These are phyloP conservation scores for Prunella strophiata DNA, from an alignment of 2,797 vertebrate genomes.

Conservation along the genomic window DNA sequence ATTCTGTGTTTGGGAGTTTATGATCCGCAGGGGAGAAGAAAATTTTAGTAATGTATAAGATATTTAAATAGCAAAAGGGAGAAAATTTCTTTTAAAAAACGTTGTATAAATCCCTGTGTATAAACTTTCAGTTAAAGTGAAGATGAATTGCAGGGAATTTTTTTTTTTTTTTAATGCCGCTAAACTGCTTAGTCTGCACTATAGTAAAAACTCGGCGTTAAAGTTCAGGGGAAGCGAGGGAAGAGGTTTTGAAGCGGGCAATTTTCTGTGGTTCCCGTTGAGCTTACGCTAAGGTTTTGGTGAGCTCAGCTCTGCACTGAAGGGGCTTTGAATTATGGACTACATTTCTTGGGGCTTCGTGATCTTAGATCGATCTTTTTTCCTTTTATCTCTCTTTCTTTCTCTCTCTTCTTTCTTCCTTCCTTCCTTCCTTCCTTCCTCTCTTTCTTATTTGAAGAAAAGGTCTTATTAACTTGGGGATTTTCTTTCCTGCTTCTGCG, in stretches of 20 bases:
- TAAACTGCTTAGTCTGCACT: conserved; percentile 24
- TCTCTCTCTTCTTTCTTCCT: not conserved
- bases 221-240: conserved; percentile 5
- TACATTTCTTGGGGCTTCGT: not conserved
- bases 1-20: not conserved
- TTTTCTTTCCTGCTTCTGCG: not conserved
- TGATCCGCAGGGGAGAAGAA: not conserved
- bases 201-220: not conserved
- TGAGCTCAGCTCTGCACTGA: conserved; percentile 20
- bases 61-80: conserved; percentile 26
- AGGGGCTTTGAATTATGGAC: conserved; percentile 24
- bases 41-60: not conserved
- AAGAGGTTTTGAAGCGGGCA: not conserved
- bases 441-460: not conserved
- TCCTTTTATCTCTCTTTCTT: not conserved
- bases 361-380: not conserved
- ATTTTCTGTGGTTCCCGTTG: conserved; percentile 20
- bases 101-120: not conserved
- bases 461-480: not conserved
- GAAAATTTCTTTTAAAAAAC: not conserved
- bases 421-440: not conserved
- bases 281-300: not conserved
- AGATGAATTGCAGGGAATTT: not conserved
- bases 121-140: not conserved
- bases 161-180: not conserved